These are phyloP conservation scores for Heliconius ethilla DNA, from an alignment of 2,888 invertebrate species.

Conservation along the genomic window DNA sequence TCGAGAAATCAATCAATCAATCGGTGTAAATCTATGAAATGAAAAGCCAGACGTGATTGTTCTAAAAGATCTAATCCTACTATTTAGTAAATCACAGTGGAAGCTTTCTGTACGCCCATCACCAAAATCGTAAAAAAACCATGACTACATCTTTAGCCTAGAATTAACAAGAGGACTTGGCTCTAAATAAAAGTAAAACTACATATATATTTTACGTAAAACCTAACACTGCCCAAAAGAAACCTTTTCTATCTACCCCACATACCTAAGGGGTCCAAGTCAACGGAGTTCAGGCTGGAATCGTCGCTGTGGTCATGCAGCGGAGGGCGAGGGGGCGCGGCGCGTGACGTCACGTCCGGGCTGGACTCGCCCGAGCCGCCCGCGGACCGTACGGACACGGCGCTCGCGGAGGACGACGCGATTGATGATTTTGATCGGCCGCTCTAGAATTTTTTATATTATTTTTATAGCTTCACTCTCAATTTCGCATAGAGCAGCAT, in stretches of 20 bases:
- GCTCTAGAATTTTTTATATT: constrained; percentile 69
- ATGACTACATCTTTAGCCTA: too few species aligned
- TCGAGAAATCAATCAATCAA: too few species aligned
- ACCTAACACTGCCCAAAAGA: background rate
- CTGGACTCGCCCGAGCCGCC: constrained; percentile 74
- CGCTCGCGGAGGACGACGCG: constrained; percentile 76
- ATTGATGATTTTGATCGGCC: constrained; percentile 83
- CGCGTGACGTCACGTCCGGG: constrained; percentile 79
- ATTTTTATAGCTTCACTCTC: background rate
- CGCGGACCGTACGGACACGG: constrained; percentile 77
- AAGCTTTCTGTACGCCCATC: too few species aligned
- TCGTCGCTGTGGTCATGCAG: constrained; percentile 87
- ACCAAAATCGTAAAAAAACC: too few species aligned
- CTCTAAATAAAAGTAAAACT: too few species aligned
- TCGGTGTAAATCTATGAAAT: too few species aligned
- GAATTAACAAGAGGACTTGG: too few species aligned
- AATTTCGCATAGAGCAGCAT: too few species aligned
- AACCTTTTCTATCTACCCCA: constrained; percentile 24
- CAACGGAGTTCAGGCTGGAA: constrained; percentile 95
- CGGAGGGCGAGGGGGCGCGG: constrained; percentile 73
- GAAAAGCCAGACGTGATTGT: too few species aligned
- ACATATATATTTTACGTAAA: background rate
- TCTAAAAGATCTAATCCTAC: too few species aligned
- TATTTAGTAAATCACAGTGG: too few species aligned
- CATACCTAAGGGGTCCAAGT: constrained; percentile 87